phyloP scores from a whole-genome alignment of 2,113 vertebrate species.

The Atractosteus spatula region DNA sequence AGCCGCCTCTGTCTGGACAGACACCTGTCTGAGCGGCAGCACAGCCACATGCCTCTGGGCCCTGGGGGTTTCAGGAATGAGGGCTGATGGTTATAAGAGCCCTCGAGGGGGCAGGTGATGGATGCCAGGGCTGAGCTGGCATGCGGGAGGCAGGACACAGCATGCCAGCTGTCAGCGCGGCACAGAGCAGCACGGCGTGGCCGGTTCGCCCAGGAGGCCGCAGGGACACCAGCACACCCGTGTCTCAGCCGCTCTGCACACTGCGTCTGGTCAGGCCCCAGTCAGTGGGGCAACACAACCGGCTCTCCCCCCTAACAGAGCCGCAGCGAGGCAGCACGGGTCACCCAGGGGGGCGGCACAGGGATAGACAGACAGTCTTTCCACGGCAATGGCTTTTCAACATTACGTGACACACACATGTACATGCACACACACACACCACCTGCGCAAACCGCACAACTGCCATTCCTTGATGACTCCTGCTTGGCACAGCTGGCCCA shows the following conservation, averaged over 20 bases:
- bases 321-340: not conserved
- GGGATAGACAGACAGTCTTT: constrained; percentile 17
- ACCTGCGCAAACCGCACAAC: constrained; percentile 31
- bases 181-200: not conserved
- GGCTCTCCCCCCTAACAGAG: not conserved
- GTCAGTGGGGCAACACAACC: not conserved
- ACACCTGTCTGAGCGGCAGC: too few species aligned
- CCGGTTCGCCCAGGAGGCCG: constrained; percentile 23
- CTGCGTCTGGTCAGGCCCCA: not conserved
- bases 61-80: not conserved
- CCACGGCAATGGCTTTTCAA: not conserved
- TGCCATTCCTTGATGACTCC: constrained; percentile 16
- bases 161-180: not conserved
- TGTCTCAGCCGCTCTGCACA: not conserved
- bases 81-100: not conserved
- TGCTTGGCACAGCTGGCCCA: constrained; percentile 33
- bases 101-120: not conserved
- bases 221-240: too few species aligned
- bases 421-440: constrained; percentile 13
- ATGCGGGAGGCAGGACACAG: not conserved
- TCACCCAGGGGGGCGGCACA: not conserved
- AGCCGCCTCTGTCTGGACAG: too few species aligned
- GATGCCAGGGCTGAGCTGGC: not conserved
- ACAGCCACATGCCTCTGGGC: not conserved
- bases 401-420: constrained; percentile 5